Conservation (phyloP, 2,797 vertebrate species). For the Acrossocheilus fasciatus region DNA sequence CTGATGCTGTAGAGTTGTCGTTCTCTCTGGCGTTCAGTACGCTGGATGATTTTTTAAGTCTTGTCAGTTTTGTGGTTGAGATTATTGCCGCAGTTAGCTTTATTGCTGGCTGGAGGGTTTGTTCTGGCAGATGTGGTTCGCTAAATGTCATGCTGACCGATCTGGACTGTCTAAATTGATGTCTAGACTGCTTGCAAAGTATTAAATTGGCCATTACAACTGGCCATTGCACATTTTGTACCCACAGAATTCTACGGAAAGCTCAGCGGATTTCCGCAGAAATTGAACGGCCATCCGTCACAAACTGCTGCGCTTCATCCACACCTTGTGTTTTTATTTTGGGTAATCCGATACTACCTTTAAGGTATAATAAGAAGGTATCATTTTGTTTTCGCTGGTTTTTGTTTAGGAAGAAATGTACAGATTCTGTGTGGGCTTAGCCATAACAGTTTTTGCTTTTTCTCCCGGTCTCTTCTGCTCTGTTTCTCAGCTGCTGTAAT, state of each 20-base stretch:
- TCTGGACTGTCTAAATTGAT: conserved; percentile 36
- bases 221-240: conserved; percentile 19
- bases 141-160: conserved; percentile 32
- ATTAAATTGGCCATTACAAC: conserved; percentile 32
- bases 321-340: neutral
- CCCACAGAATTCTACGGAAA: neutral
- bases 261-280: neutral
- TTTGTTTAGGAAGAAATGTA: neutral
- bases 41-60: conserved; percentile 31
- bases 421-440: neutral
- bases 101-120: conserved; percentile 29
- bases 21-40: conserved; percentile 26
- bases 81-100: conserved; percentile 36
- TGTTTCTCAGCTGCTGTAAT: conserved; percentile 37
- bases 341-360: neutral
- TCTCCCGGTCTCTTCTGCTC: neutral
- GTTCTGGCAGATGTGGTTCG: conserved; percentile 27
- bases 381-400: neutral
- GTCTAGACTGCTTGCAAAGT: conserved; percentile 8
- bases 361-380: neutral
- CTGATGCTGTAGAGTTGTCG: conserved; percentile 16
- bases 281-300: conserved; percentile 4
- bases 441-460: neutral
- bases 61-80: conserved; percentile 50
- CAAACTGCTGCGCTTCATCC: neutral